Evolutionary conservation across 2,113 vertebrate genomes (phyloP).

Genomic region (Sinocyclocheilus anshuiensis): DNA sequence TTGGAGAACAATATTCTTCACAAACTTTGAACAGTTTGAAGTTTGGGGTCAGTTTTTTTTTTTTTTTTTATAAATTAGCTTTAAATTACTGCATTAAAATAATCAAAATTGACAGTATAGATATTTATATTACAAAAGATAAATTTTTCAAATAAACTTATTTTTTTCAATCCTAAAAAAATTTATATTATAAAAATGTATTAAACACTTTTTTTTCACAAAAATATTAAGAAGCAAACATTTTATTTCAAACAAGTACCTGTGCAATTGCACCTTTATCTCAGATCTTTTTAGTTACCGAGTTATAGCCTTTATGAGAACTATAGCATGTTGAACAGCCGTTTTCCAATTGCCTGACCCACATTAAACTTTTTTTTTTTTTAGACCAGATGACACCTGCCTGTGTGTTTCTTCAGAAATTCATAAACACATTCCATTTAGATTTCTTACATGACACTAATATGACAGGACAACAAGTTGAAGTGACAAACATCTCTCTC

Average conservation of each 20-base stretch:
- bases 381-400: not conserved
- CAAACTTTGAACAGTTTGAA: too few relatives aligned
- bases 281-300: not conserved
- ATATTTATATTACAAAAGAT: too few relatives aligned
- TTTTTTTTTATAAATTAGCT: too few relatives aligned
- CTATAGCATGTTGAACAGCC: not conserved
- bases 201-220: too few relatives aligned
- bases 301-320: not conserved
- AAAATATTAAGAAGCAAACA: too few relatives aligned
- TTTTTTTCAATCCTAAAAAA: too few relatives aligned
- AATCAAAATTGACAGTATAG: too few relatives aligned
- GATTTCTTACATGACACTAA: not conserved
- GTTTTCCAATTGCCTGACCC: not conserved
- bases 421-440: not conserved
- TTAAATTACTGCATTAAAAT: too few relatives aligned
- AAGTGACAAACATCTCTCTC: not conserved
- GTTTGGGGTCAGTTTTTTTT: too few relatives aligned
- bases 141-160: too few relatives aligned
- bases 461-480: not conserved
- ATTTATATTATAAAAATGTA: too few relatives aligned
- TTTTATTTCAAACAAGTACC: not conserved
- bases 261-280: not conserved
- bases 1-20: too few relatives aligned
- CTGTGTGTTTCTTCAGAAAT: not conserved
- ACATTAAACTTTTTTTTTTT: not conserved